Evolutionary conservation across 2,113 vertebrate species (phyloP).

Genomic region (Sylvilagus bachmani): DNA sequence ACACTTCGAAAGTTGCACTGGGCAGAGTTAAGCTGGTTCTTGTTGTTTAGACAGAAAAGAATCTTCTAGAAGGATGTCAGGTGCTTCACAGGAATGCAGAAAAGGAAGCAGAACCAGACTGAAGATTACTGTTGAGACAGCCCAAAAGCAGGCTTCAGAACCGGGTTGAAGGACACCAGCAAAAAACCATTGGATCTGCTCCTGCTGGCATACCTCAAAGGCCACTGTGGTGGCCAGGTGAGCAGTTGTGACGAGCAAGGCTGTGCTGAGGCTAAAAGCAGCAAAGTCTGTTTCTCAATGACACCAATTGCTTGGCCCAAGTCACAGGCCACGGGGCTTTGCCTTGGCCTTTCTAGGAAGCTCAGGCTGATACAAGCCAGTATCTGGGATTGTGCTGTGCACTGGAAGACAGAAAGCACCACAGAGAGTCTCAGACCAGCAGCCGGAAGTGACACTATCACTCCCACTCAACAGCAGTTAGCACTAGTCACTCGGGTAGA

Average conservation of each 20-base stretch:
- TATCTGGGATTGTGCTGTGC: neutral
- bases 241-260: neutral
- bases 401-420: neutral
- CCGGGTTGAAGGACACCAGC: neutral
- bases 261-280: neutral
- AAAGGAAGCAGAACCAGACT: neutral
- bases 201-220: neutral
- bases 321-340: neutral
- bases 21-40: neutral
- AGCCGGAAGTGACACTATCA: neutral
- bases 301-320: neutral
- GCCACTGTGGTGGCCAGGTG: rapidly evolving
- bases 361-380: neutral
- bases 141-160: neutral
- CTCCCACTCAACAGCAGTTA: neutral
- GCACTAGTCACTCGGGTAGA: neutral
- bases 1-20: neutral
- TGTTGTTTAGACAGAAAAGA: neutral
- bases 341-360: too few species aligned
- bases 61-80: neutral
- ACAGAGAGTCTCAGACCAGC: neutral
- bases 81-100: neutral
- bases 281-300: neutral
- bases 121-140: neutral
- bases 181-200: neutral